Evolutionary conservation across 2,113 vertebrate species (phyloP).

Genomic region (Macquaria australasica): DNA sequence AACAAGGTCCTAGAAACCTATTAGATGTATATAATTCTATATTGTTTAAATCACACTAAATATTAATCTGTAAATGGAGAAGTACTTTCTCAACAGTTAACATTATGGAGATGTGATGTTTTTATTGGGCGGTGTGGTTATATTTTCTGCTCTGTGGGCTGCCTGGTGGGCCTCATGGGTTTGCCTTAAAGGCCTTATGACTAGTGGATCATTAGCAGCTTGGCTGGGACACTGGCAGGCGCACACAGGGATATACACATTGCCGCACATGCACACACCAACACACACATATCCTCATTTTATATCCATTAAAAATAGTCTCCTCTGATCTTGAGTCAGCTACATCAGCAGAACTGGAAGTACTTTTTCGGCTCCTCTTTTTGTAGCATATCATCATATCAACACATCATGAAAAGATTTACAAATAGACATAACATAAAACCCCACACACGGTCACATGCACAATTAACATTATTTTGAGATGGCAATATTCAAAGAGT

Average conservation of each 20-base stretch:
- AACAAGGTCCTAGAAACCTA: conserved; percentile 29
- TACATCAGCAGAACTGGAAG: conserved; percentile 41
- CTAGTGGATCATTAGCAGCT: conserved; percentile 60
- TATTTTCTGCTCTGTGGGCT: conserved; percentile 43
- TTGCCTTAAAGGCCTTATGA: conserved; percentile 56
- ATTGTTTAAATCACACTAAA: not conserved
- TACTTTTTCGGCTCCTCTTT: conserved; percentile 19
- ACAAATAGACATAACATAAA: not conserved
- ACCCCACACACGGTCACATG: not conserved
- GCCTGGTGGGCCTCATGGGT: conserved; percentile 57
- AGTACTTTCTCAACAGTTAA: conserved; percentile 36
- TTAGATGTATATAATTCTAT: not conserved
- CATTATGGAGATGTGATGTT: conserved; percentile 52
- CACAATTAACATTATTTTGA: not conserved
- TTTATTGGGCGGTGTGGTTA: conserved; percentile 49
- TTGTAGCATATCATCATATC: conserved; percentile 22
- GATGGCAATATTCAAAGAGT: not conserved
- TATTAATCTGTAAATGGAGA: conserved; percentile 5
- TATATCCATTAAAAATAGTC: conserved; percentile 50
- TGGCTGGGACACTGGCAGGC: conserved; percentile 37
- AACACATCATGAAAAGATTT: conserved; percentile 21
- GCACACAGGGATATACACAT: conserved; percentile 14
- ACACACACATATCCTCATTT: conserved; percentile 42
- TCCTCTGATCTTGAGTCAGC: conserved; percentile 48
- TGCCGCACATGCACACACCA: conserved; percentile 26